Conservation (phyloP, 2,113 vertebrate species). For the Macaca mulatta region DNA sequence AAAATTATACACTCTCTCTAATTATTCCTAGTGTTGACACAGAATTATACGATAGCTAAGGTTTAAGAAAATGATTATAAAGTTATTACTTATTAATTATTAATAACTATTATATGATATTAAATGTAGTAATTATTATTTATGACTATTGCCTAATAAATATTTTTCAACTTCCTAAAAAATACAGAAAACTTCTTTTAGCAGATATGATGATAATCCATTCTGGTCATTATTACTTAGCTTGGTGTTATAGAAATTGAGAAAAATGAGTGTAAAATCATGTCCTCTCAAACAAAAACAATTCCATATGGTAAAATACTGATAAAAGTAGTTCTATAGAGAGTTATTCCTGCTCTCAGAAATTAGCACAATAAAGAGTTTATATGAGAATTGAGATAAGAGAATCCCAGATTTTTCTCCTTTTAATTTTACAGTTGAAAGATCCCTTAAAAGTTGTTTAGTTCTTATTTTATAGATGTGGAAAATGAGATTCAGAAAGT, state of each 20-base stretch:
- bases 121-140: background rate
- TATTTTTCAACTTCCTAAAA: background rate
- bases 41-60: background rate
- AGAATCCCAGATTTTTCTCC: background rate
- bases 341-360: background rate
- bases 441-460: background rate
- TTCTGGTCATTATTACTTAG: background rate
- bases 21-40: background rate
- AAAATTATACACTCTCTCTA: background rate
- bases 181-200: background rate
- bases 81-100: background rate
- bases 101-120: background rate
- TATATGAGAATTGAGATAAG: conserved; percentile 31
- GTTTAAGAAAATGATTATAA: background rate
- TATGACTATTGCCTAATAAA: background rate
- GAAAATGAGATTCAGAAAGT: conserved; percentile 20
- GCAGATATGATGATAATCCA: background rate
- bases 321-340: background rate
- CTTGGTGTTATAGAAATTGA: background rate
- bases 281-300: conserved; percentile 23
- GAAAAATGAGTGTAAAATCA: background rate
- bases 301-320: conserved; percentile 33
- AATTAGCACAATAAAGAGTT: conserved; percentile 31
- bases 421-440: conserved; percentile 55
- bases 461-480: background rate